Base-by-base conservation (phyloP, 2,797 vertebrate species). In the Helarctos malayanus region DNA sequence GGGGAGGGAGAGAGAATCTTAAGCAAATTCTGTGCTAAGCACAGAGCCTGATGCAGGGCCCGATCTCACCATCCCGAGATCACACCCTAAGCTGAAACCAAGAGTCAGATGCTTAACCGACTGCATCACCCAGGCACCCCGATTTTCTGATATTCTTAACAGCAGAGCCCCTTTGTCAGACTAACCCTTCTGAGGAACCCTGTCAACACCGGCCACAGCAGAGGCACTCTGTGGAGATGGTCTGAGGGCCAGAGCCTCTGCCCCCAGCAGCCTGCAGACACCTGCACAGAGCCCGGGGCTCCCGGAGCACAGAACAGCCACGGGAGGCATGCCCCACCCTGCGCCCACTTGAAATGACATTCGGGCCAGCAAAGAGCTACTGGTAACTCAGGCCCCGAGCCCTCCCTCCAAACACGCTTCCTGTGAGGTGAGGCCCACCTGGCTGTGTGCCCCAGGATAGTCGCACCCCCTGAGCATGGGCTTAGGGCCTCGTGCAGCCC, bases 151-250 rank as follows among this genome's bases (percentile, higher is more conserved):
- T 49, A 16, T 23, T 54, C 61, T 32, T 9, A 63, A 54, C 25
- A 10, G 61, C 54, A n/a, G 45, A 29, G 21, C 1, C 15, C 15
- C 14, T 49, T 47, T 32, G 89, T 45, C 73, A 23, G 29, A 52
- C 7, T 3, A n/a, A 21, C 23, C 0, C 6, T 47, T n/a, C 38
- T 1, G 45, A 6, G 71, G 47, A 57, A 32, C 21, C 29, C 71
- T 14, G 16, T 0, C 16, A 41, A 45, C 25, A 4, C 52, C 4
- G 0, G 61, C 1, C 52, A 0, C 9, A 0, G 14, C 0, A 5
- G 45, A 38, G 23, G 38, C 12, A 12, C 38, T 5, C 29, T 27
- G 27, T 0, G 2, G 61, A 11, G 4, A 4, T 0, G 41, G 32
- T 7, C 68, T 49, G 3, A 49, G 47, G 41, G 52, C 49, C 8